Base-by-base conservation (phyloP, 2,113 vertebrate species). In the Poeciliopsis occidentalis region DNA sequence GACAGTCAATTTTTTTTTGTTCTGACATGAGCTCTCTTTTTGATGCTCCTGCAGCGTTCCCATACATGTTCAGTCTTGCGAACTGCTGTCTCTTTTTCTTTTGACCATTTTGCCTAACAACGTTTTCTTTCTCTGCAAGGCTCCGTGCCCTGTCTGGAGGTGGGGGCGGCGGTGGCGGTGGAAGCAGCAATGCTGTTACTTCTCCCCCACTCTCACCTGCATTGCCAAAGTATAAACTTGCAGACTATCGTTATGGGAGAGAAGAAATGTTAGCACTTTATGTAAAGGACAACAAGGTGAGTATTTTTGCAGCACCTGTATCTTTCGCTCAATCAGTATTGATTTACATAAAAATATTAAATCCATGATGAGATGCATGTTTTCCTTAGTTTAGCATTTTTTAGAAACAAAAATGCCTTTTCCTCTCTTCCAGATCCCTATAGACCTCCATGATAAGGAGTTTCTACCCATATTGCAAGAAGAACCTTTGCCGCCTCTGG, bases 181-280 rank as follows among this genome's bases (percentile, higher is more conserved):
- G 87, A 62, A 90, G 88, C 66, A 86, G 78, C 88, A 87, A 24
- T 75, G 94, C 91, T 1, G 93, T 99, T 90, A 96, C 96, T 71
- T 99, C 98, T 64, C 98, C 98, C 89, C 97, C 97, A 51, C 96
- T 99, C 86, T 99, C 98, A 91, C 98, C 97, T 73, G 98, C 95
- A 62, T 94, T 99, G 96, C 97, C 97, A 91, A 99, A 98, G 94
- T 99, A 99, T 94, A 99, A 99, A 92, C 96, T 99, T 93, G 97
- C 97, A 94, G 98, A 99, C 92, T 98, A 98, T 93, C 97, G 97
- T 85, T 99, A 99, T 26, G 96, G 98, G 85, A 96, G 98, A 96
- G 98, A 99, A 97, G 98, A 99, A 95, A 99, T 99, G 98, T 91
- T 99, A 96, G 98, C 98, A 97, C 98, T 99, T 99, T 99, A 99